phyloP scores from a whole-genome alignment of 1,140 invertebrate genomes.

The Magallana gigas region DNA sequence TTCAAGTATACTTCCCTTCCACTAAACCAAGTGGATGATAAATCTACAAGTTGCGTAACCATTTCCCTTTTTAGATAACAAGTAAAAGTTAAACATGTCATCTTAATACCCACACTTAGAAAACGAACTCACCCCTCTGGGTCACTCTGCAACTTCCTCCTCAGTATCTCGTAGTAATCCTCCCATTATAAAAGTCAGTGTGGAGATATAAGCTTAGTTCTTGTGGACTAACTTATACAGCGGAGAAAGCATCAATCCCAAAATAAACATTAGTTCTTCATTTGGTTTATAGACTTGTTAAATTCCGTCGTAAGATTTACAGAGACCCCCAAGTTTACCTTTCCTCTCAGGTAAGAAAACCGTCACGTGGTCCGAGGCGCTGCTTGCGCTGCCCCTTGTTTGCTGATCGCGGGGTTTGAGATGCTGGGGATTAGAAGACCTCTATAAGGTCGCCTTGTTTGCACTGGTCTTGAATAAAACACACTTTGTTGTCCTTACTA shows the following conservation, averaged over 20 bases:
- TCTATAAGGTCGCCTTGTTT: background rate
- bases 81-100: too few species aligned
- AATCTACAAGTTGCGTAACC: too few species aligned
- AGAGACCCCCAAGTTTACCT: constrained; percentile 15
- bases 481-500: constrained; percentile 1
- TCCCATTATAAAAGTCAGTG: background rate
- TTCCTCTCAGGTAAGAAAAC: constrained; percentile 6
- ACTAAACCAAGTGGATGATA: too few species aligned
- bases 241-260: constrained; percentile 14
- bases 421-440: background rate
- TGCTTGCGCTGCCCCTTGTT: background rate
- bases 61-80: too few species aligned
- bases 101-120: too few species aligned
- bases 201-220: background rate
- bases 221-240: background rate
- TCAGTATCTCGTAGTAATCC: background rate
- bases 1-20: too few species aligned
- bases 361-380: constrained; percentile 1
- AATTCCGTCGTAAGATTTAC: constrained; percentile 9
- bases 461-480: constrained; percentile 7
- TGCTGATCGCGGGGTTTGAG: background rate
- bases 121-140: background rate
- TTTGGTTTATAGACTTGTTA: constrained; percentile 31
- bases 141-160: background rate
- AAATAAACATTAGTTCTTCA: constrained; percentile 32